These are phyloP conservation scores for Chrysodeixis includens DNA, from an alignment of 2,888 invertebrate species.

Conservation along the genomic window DNA sequence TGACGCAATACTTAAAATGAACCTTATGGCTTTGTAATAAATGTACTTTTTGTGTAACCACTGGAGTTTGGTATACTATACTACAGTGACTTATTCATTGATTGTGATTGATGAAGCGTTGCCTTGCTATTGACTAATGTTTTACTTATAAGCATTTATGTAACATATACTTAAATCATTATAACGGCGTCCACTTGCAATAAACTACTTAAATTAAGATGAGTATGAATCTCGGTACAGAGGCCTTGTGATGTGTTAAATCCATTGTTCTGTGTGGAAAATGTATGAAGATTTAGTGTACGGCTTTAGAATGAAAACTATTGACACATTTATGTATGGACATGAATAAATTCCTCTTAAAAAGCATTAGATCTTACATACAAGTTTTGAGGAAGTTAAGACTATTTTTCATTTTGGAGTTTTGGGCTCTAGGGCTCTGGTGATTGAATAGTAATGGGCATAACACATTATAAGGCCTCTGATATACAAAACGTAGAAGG, in stretches of 20 bases:
- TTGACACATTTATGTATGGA: too few relatives aligned
- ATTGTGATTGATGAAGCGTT: conserved; percentile 1
- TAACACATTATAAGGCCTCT: too few relatives aligned
- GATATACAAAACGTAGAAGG: too few relatives aligned
- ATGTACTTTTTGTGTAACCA: neutral
- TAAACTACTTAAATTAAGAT: neutral
- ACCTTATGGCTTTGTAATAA: neutral
- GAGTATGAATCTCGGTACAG: neutral
- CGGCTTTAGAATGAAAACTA: neutral
- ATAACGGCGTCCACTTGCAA: neutral
- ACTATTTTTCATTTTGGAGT: too few relatives aligned
- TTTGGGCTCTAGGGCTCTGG: too few relatives aligned
- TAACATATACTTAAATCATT: neutral
- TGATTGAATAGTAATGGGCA: too few relatives aligned
- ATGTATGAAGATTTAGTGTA: too few relatives aligned
- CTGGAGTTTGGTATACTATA: neutral
- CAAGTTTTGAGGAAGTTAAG: too few relatives aligned
- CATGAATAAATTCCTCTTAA: too few relatives aligned
- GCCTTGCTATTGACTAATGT: neutral
- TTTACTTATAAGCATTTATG: neutral
- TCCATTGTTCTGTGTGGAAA: neutral
- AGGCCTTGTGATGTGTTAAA: neutral
- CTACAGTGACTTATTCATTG: neutral
- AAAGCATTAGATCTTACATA: too few relatives aligned
- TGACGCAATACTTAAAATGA: too few relatives aligned